Conservation (phyloP, 2,888 invertebrate genomes). For the Dermolepida albohirtum region DNA sequence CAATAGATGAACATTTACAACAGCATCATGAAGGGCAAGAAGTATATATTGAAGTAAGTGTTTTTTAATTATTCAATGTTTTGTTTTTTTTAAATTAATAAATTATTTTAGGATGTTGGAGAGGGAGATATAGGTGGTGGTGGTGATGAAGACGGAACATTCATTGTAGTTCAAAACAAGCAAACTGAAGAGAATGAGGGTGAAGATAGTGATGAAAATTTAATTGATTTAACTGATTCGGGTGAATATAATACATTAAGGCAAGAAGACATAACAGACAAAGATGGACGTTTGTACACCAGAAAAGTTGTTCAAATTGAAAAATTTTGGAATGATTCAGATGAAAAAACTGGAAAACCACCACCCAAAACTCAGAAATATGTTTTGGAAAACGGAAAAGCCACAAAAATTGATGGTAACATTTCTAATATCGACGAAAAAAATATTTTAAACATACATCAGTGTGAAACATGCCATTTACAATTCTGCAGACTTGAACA, state of each 20-base stretch:
- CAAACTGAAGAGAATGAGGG: slow-evolving; percentile 34
- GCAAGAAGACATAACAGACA: slow-evolving; percentile 67
- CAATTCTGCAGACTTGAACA: slow-evolving; percentile 65
- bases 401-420: slow-evolving; percentile 52
- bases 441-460: slow-evolving; percentile 59
- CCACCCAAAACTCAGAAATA: slow-evolving; percentile 55
- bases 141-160: slow-evolving; percentile 33
- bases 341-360: slow-evolving; percentile 51
- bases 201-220: slow-evolving; percentile 37
- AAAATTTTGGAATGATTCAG: slow-evolving; percentile 68
- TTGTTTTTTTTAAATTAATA: no score
- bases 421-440: slow-evolving; percentile 47
- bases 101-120: slow-evolving; percentile 42
- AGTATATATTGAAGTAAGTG: slow-evolving; percentile 72
- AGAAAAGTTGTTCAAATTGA: slow-evolving; percentile 72
- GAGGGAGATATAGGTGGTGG: slow-evolving; percentile 31
- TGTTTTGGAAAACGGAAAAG: slow-evolving; percentile 52
- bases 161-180: slow-evolving; percentile 42
- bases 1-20: slow-evolving; percentile 75
- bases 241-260: slow-evolving; percentile 61
- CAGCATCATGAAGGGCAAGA: slow-evolving; percentile 76
- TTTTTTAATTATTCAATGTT: slow-evolving; percentile 1
- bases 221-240: slow-evolving; percentile 40
- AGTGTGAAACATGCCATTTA: slow-evolving; percentile 66
- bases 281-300: slow-evolving; percentile 66